Percentiles rank a stretch among this genome's conserved stretches.
Conservation (phyloP, 2,888 invertebrate genomes). For the Drosophila sordidula region DNA sequence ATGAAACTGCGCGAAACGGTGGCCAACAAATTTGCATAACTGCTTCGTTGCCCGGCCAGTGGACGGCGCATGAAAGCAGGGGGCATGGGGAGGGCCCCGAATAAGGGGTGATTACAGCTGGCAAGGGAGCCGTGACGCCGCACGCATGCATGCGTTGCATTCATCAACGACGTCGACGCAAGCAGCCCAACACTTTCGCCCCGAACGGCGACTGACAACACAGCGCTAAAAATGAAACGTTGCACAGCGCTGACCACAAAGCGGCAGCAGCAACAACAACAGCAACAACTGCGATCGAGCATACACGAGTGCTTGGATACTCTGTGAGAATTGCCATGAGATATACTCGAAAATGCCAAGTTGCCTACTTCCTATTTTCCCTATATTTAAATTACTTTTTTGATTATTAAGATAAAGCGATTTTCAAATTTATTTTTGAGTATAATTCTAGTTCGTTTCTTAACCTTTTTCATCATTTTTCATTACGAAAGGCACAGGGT, state of each 20-base stretch:
- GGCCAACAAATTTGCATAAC: slow-evolving; percentile 77
- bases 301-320: neutral
- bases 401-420: too few species aligned
- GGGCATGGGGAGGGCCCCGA: neutral
- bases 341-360: too few species aligned
- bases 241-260: slow-evolving; percentile 57
- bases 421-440: too few species aligned
- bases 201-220: slow-evolving; percentile 47
- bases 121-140: slow-evolving; percentile 49
- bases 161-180: slow-evolving; percentile 60
- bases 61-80: slow-evolving; percentile 21
- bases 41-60: slow-evolving; percentile 62
- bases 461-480: too few species aligned
- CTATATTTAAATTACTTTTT: too few species aligned
- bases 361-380: too few species aligned
- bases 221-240: slow-evolving; percentile 72
- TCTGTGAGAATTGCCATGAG: neutral
- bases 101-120: slow-evolving; percentile 12
- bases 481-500: too few species aligned
- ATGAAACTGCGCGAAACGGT: slow-evolving; percentile 73
- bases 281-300: neutral
- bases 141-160: slow-evolving; percentile 80
- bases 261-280: slow-evolving; percentile 30
- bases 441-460: too few species aligned
- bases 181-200: slow-evolving; percentile 56